These are phyloP conservation scores for Idris sp. DNA, from an alignment of 1,140 invertebrate genomes.

Conservation along the genomic window DNA sequence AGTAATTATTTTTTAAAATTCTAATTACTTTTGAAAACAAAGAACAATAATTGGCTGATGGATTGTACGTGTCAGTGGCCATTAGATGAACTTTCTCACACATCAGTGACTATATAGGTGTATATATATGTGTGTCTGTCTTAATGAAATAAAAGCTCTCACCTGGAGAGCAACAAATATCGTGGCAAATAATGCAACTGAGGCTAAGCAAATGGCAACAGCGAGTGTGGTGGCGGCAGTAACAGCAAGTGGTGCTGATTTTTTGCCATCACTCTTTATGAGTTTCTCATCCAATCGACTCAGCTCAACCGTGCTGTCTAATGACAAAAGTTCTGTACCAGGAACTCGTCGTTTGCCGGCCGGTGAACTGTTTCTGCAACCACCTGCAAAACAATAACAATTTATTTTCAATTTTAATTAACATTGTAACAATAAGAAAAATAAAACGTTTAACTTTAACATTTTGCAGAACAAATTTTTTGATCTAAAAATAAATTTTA, in stretches of 20 bases:
- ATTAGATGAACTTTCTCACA: too few relatives aligned
- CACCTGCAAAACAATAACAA: slow-evolving; percentile 75
- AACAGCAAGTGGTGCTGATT: slow-evolving; percentile 75
- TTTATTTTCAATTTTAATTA: slow-evolving; percentile 20
- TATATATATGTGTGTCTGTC: too few relatives aligned
- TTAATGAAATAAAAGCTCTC: too few relatives aligned
- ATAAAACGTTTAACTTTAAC: too few relatives aligned
- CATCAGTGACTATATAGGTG: too few relatives aligned
- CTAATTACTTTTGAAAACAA: too few relatives aligned
- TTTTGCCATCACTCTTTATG: slow-evolving; percentile 69
- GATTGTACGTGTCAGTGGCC: too few relatives aligned
- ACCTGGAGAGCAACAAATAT: slow-evolving; percentile 85
- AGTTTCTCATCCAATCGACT: slow-evolving; percentile 70
- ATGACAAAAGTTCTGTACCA: slow-evolving; percentile 78
- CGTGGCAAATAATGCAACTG: slow-evolving; percentile 82
- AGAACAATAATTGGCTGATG: too few relatives aligned
- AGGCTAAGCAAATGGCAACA: slow-evolving; percentile 82
- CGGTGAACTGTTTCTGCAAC: slow-evolving; percentile 84
- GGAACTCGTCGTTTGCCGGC: slow-evolving; percentile 86
- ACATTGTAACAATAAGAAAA: too few relatives aligned
- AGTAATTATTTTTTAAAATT: too few relatives aligned
- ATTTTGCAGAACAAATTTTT: too few relatives aligned
- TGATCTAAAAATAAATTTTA: too few relatives aligned
- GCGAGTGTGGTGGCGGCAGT: slow-evolving; percentile 83
- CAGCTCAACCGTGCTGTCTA: slow-evolving; percentile 67